Conservation (phyloP, 2,888 invertebrate genomes). For the Drosophila prostipennis region DNA sequence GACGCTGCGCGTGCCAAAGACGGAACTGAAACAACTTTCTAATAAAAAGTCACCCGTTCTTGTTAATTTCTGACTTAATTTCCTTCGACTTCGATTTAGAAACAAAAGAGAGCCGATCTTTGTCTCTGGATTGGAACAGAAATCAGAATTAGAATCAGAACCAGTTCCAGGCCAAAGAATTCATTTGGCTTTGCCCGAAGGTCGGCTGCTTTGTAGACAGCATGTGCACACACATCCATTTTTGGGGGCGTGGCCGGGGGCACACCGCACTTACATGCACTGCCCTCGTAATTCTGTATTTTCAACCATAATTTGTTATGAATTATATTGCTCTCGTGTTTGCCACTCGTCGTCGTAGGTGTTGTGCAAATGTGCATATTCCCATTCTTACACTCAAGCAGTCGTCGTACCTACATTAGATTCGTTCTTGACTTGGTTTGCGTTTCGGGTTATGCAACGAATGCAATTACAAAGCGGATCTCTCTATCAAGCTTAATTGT, state of each 20-base stretch:
- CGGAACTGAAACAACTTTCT: conserved; percentile 79
- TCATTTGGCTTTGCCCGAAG: conserved; percentile 50
- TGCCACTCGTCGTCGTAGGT: conserved; percentile 30
- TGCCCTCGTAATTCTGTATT: conserved; percentile 21
- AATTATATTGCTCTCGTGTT: conserved; percentile 25
- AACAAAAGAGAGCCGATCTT: conserved; percentile 46
- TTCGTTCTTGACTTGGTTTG: conserved; percentile 42
- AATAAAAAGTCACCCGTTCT: conserved; percentile 63
- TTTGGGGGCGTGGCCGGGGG: conserved; percentile 35
- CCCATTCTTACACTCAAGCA: no score
- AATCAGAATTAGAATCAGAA: conserved; percentile 55
- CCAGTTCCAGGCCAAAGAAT: conserved; percentile 62
- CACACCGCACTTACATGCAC: conserved; percentile 34
- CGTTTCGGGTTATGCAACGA: conserved; percentile 56
- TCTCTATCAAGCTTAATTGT: conserved; percentile 57
- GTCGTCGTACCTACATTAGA: conserved; percentile 52
- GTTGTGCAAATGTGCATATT: conserved; percentile 19
- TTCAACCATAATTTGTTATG: conserved; percentile 56
- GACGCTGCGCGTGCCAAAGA: conserved; percentile 55
- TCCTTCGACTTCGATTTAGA: conserved; percentile 53
- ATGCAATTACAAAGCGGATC: conserved; percentile 69
- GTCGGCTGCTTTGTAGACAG: conserved; percentile 57
- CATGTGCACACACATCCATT: conserved; percentile 34
- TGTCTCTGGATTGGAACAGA: conserved; percentile 4
- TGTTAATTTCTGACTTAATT: conserved; percentile 65